Evolutionary conservation across 2,888 invertebrate genomes (phyloP), one percentile per base, ranked within the genome.

Genomic region (Abscondita cerata): DNA sequence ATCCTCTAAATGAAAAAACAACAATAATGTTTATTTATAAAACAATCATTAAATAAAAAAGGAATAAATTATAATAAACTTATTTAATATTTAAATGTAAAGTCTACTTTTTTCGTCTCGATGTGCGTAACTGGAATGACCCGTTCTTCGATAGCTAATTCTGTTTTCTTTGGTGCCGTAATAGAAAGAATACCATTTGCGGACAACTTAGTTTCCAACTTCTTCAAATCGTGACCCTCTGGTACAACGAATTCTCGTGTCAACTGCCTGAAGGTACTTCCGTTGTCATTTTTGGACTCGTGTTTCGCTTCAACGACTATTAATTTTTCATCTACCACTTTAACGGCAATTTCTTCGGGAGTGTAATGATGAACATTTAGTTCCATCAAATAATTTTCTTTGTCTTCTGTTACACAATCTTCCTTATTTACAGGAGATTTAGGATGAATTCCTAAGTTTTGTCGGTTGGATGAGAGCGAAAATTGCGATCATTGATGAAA

Each of bases 201-300:
- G 19, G 92, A 92, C 12, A 94, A 81, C 52, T 86, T 89, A 1
- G 92, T 92, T 62, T 86, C 85, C 0, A 93, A 89, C 46, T 87
- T 84, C 63, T 87, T 87, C 4, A 90, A 84, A 60, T 93, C 90
- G 58, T 90, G 90, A 0, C 89, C 91, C 70, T 89, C 86, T 0
- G 94, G 93, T 52, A 94, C 76, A 48, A 87, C 76, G 76, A 93
- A 94, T 62, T 89, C 85, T 48, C 93, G 83, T 62, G 89, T 86
- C 71, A 93, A 91, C 67, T 93, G 90, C 57, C 91, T 85, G 38
- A 89, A 87, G 18, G 92, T 87, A 77, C 86, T 89, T 18, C 67
- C 67, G 13, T 52, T 33, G 1, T 65, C 59, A 18, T 64, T 66
- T 67, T 57, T 11, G 8, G 59, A 59, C 36, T 68, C 67, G 31